phyloP scores from a whole-genome alignment of 2,113 vertebrate species.

The Pogonocichla stellata region DNA sequence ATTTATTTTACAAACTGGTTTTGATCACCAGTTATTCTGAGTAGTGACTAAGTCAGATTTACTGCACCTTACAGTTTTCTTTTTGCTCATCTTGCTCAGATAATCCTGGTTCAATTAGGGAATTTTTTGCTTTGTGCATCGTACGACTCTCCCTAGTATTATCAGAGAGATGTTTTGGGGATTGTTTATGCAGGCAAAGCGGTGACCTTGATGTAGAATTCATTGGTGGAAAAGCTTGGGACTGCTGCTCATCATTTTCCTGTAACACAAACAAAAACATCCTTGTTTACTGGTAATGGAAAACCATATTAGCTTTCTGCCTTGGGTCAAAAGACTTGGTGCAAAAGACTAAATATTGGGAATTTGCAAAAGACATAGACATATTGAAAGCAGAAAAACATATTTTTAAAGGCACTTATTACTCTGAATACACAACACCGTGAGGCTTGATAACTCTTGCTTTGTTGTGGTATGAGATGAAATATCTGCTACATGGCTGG shows the following conservation, averaged over 20 bases:
- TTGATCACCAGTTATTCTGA: background rate
- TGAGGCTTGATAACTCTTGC: background rate
- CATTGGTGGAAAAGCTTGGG: background rate
- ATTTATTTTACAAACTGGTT: background rate
- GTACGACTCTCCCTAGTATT: background rate
- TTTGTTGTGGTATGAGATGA: background rate
- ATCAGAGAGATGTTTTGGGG: background rate
- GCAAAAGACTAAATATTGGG: background rate
- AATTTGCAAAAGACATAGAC: background rate
- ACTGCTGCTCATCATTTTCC: conserved; percentile 26
- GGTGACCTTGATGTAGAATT: conserved; percentile 23
- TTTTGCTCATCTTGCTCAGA: conserved; percentile 64
- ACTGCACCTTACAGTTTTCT: conserved; percentile 87
- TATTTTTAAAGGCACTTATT: background rate
- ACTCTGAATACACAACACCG: background rate
- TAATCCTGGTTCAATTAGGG: background rate
- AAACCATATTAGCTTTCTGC: background rate
- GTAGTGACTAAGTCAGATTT: background rate
- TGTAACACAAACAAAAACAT: conserved; percentile 53
- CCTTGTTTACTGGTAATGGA: background rate
- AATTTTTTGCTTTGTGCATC: background rate
- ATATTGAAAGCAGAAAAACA: background rate
- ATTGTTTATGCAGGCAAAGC: conserved; percentile 28
- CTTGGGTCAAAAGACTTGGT: background rate
- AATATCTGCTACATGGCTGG: background rate